These are phyloP conservation scores for Myotis lucifugus DNA, from an alignment of 2,113 vertebrate species.

Conservation along the genomic window DNA sequence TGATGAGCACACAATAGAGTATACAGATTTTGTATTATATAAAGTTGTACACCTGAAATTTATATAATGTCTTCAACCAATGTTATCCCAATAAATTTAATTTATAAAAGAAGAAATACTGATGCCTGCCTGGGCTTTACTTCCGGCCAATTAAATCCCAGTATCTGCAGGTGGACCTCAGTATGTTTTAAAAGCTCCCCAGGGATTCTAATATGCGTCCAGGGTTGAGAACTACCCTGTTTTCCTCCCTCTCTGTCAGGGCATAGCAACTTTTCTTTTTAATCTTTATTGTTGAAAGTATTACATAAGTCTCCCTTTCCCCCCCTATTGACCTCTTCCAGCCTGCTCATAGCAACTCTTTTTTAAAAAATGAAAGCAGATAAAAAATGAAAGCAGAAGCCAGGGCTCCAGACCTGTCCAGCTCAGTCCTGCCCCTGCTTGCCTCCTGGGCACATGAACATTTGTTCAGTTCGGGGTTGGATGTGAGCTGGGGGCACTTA, in stretches of 20 bases:
- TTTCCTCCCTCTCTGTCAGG: accelerated
- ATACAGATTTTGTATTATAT: too few species aligned
- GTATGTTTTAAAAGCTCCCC: neutral
- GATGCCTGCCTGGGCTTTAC: neutral
- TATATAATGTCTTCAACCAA: neutral
- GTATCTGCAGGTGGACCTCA: neutral
- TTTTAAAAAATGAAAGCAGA: neutral
- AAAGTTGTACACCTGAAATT: neutral
- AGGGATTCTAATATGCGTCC: accelerated
- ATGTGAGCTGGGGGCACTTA: neutral
- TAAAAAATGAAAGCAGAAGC: too few species aligned
- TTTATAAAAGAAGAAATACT: neutral
- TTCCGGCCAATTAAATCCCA: neutral
- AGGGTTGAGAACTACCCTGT: accelerated
- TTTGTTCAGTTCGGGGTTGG: accelerated
- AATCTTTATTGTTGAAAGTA: too few species aligned
- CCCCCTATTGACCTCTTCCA: too few species aligned
- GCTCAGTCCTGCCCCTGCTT: accelerated
- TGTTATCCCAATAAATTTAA: neutral
- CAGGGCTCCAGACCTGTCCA: too few species aligned
- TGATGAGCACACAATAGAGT: neutral
- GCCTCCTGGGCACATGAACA: too few species aligned
- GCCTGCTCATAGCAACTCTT: neutral
- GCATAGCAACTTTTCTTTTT: neutral
- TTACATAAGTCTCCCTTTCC: too few species aligned